These are phyloP conservation scores for Nematolebias whitei DNA, from an alignment of 2,113 vertebrate species.

Conservation along the genomic window DNA sequence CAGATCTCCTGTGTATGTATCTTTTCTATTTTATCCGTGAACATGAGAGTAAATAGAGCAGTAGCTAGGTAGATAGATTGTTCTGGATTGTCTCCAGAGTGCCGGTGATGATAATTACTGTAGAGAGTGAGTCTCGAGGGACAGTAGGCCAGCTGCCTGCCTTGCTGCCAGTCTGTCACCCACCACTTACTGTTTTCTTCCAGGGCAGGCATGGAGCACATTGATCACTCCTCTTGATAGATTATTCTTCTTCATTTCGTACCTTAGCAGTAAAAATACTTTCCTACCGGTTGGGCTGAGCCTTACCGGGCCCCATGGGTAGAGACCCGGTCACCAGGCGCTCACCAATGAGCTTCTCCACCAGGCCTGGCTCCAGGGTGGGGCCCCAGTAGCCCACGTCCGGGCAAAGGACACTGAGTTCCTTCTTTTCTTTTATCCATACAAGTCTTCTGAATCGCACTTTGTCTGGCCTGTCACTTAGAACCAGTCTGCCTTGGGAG, in stretches of 20 bases:
- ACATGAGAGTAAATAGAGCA: slow-evolving; percentile 48
- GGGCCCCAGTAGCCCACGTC: too few species aligned
- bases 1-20: slow-evolving; percentile 11
- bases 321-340: too few species aligned
- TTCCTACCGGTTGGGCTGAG: too few species aligned
- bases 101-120: slow-evolving; percentile 79
- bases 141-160: slow-evolving; percentile 60
- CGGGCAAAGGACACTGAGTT: too few species aligned
- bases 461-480: too few species aligned
- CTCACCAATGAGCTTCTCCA: too few species aligned
- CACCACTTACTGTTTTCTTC: slow-evolving; percentile 41
- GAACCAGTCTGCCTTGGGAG: too few species aligned
- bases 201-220: slow-evolving; percentile 27
- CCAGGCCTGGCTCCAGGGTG: too few species aligned
- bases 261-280: slow-evolving; percentile 7
- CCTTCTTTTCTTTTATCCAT: too few species aligned
- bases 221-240: slow-evolving; percentile 26
- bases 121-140: slow-evolving; percentile 70
- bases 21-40: slow-evolving; percentile 28
- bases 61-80: slow-evolving; percentile 48
- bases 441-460: too few species aligned
- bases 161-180: slow-evolving; percentile 36
- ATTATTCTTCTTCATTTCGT: slow-evolving; percentile 36
- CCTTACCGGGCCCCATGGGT: too few species aligned
- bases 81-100: slow-evolving; percentile 63